These are phyloP conservation scores for Menura novaehollandiae DNA, from an alignment of 2,113 vertebrate genomes.

Conservation along the genomic window DNA sequence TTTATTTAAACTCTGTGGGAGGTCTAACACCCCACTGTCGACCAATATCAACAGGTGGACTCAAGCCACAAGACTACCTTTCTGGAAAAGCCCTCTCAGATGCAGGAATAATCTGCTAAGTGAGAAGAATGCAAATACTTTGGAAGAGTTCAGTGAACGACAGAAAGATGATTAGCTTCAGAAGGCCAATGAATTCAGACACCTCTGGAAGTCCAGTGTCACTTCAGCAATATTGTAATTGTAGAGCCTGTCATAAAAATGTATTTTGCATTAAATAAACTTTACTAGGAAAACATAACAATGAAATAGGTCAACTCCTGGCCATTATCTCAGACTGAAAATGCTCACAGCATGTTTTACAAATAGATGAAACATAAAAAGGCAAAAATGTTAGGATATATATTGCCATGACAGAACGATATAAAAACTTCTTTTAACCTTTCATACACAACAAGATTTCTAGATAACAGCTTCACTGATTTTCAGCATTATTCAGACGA, in stretches of 20 bases:
- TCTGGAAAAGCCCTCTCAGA: conserved; percentile 12
- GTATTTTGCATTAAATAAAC: conserved; percentile 45
- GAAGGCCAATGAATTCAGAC: conserved; percentile 47
- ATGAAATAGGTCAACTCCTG: conserved; percentile 2
- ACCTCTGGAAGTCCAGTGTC: background rate
- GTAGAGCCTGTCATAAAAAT: conserved; percentile 40
- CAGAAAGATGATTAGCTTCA: conserved; percentile 19
- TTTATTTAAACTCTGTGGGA: conserved; percentile 52
- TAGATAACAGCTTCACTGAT: background rate
- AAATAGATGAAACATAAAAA: conserved; percentile 13
- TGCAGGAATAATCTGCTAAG: conserved; percentile 8
- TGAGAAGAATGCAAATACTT: conserved; percentile 7
- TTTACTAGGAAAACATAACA: conserved; percentile 17
- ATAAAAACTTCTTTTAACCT: background rate
- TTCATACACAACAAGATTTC: background rate
- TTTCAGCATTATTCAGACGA: background rate
- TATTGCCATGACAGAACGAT: background rate
- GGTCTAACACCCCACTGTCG: conserved; percentile 3
- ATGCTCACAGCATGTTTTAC: background rate
- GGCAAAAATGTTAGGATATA: background rate
- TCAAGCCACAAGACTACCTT: conserved; percentile 2
- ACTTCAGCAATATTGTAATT: conserved; percentile 33
- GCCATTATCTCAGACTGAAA: background rate
- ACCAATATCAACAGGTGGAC: conserved; percentile 13
- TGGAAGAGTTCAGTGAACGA: conserved; percentile 4